phyloP scores from a whole-genome alignment of 2,797 vertebrate species.

The Sebastes vulpes region DNA sequence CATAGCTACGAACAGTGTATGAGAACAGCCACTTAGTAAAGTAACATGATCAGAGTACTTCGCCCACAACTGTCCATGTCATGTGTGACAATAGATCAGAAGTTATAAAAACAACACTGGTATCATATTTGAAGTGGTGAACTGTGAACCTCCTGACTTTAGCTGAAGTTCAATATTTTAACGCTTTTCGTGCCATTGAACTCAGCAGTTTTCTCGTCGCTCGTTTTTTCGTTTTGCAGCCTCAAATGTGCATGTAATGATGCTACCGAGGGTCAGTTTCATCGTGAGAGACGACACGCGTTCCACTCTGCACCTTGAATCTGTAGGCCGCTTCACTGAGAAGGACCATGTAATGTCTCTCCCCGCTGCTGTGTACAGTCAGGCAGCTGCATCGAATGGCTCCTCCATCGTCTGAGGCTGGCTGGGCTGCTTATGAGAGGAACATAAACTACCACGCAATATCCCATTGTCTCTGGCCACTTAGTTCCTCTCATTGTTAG shows the following conservation, averaged over 20 bases:
- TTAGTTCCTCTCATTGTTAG: conserved; percentile 82
- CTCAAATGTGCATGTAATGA: conserved; percentile 67
- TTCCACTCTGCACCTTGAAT: conserved; percentile 61
- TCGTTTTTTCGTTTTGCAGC: conserved; percentile 5
- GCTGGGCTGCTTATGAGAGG: conserved; percentile 85
- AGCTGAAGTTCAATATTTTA: conserved; percentile 28
- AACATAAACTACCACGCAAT: conserved; percentile 84
- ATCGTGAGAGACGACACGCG: conserved; percentile 57
- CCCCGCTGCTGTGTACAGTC: conserved; percentile 78
- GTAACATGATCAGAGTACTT: not conserved
- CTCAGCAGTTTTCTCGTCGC: conserved; percentile 22
- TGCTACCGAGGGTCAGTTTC: conserved; percentile 82
- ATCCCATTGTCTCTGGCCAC: conserved; percentile 86
- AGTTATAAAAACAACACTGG: conserved; percentile 1
- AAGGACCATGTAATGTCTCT: conserved; percentile 71
- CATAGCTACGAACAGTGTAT: no score
- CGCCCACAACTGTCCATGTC: not conserved
- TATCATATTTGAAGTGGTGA: conserved; percentile 20
- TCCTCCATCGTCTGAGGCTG: conserved; percentile 81
- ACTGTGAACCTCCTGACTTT: conserved; percentile 19
- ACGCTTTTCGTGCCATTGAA: conserved; percentile 45
- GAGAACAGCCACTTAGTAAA: not conserved
- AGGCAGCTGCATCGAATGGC: conserved; percentile 90
- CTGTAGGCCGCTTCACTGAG: conserved; percentile 57
- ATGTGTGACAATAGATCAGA: conserved; percentile 7